Conservation (phyloP, 2,888 invertebrate species). For the Melolontha melolontha region DNA sequence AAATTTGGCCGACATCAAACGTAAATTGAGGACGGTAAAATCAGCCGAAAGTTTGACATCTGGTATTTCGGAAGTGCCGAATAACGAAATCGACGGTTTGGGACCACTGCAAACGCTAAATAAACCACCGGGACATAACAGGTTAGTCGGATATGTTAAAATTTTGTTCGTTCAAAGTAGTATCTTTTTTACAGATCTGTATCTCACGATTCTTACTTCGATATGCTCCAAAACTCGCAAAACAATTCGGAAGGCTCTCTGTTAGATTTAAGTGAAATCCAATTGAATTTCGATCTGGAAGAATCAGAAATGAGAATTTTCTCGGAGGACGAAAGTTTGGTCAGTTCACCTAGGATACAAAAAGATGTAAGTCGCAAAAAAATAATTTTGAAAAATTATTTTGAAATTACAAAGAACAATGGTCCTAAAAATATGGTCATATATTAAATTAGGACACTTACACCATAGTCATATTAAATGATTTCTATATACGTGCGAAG, state of each 20-base stretch:
- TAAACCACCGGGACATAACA: conserved; percentile 69
- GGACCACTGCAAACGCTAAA: conserved; percentile 65
- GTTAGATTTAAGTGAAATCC: conserved; percentile 85
- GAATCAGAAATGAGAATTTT: conserved; percentile 89
- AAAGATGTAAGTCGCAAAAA: conserved; percentile 56
- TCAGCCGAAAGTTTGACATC: conserved; percentile 77
- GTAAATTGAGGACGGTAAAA: conserved; percentile 75
- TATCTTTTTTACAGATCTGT: conserved; percentile 72
- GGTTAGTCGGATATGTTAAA: conserved; percentile 50
- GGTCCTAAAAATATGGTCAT: not conserved
- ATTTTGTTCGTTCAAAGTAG: not conserved
- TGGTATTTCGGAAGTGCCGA: conserved; percentile 62
- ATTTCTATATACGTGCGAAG: too few relatives aligned
- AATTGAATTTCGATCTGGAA: conserved; percentile 85
- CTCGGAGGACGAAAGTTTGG: conserved; percentile 85
- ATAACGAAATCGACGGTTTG: conserved; percentile 61
- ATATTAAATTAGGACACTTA: not conserved
- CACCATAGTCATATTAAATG: too few relatives aligned
- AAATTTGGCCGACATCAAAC: conserved; percentile 63
- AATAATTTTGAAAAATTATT: not conserved
- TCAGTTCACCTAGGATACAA: conserved; percentile 70
- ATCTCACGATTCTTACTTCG: conserved; percentile 95
- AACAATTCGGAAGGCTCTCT: conserved; percentile 65
- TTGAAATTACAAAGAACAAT: conserved; percentile 1
- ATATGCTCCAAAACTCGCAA: conserved; percentile 74